phyloP scores from a whole-genome alignment of 2,113 vertebrate species.

The Formicarius rufipectus region DNA sequence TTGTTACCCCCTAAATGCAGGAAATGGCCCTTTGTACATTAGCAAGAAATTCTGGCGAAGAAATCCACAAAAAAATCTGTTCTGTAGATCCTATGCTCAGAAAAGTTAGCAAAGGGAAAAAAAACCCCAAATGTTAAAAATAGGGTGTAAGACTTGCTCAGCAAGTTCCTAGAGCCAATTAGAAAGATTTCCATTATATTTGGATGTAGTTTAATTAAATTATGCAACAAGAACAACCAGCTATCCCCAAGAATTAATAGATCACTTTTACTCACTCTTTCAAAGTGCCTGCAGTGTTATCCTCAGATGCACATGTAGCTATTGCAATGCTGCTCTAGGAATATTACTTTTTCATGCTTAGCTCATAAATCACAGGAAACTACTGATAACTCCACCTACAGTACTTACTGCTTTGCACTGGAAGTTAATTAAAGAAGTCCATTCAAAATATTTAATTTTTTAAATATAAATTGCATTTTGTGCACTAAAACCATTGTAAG shows the following conservation, averaged over 20 bases:
- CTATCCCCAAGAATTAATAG: conserved; percentile 31
- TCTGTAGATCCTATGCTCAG: background rate
- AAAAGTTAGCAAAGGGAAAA: background rate
- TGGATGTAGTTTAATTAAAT: conserved; percentile 52
- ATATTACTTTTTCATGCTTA: background rate
- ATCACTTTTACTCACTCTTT: conserved; percentile 21
- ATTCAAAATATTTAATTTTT: conserved; percentile 30
- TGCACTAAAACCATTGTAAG: background rate
- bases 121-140: background rate
- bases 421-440: conserved; percentile 28
- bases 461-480: conserved; percentile 15
- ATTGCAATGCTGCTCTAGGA: background rate
- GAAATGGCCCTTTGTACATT: background rate
- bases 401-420: background rate
- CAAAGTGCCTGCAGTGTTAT: background rate
- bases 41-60: background rate
- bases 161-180: conserved; percentile 15
- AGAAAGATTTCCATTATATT: conserved; percentile 40
- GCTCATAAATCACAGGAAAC: conserved; percentile 39
- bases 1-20: background rate
- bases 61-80: background rate
- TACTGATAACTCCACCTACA: conserved; percentile 13
- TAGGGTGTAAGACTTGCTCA: background rate
- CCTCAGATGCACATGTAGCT: background rate
- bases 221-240: background rate